Evolutionary conservation across 2,888 invertebrate species (phyloP).

Genomic region (Drosophila longiperda): DNA sequence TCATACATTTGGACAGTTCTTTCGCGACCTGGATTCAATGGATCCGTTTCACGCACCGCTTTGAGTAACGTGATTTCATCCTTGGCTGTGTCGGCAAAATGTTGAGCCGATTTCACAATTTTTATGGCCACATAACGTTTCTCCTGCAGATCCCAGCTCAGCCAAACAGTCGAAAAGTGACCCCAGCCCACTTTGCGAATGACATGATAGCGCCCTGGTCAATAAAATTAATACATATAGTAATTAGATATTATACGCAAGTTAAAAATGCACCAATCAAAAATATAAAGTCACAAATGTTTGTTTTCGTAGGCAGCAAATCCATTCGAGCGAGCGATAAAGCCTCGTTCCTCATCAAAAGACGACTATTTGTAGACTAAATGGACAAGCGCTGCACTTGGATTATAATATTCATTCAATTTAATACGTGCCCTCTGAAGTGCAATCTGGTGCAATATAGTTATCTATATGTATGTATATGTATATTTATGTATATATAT

Average conservation of each 20-base stretch:
- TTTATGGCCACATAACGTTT: conserved; percentile 99
- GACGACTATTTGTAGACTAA: conserved; percentile 5
- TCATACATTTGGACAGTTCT: conserved; percentile 99
- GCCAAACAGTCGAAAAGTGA: conserved; percentile 99
- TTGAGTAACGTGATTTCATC: conserved; percentile 99
- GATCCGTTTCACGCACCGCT: conserved; percentile 97
- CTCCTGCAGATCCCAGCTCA: conserved; percentile 98
- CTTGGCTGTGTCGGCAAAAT: conserved; percentile 99
- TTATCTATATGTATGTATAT: not conserved
- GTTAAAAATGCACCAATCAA: conserved; percentile 58
- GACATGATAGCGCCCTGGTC: conserved; percentile 85
- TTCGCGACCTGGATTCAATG: conserved; percentile 95
- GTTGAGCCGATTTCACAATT: conserved; percentile 99
- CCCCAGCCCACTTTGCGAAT: conserved; percentile 94
- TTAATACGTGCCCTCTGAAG: conserved; percentile 17
- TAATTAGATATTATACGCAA: not conserved
- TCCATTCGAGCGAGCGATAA: conserved; percentile 62
- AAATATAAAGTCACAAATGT: conserved; percentile 78
- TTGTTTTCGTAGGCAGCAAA: conserved; percentile 71
- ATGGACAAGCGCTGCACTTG: conserved; percentile 18
- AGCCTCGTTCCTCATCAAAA: not conserved
- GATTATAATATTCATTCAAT: conserved; percentile 22
- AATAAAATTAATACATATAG: conserved; percentile 16
- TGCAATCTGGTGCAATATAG: conserved; percentile 4
- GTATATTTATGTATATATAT: not conserved